phyloP scores from a whole-genome alignment of 2,113 vertebrate species.

The Chroicocephalus ridibundus region DNA sequence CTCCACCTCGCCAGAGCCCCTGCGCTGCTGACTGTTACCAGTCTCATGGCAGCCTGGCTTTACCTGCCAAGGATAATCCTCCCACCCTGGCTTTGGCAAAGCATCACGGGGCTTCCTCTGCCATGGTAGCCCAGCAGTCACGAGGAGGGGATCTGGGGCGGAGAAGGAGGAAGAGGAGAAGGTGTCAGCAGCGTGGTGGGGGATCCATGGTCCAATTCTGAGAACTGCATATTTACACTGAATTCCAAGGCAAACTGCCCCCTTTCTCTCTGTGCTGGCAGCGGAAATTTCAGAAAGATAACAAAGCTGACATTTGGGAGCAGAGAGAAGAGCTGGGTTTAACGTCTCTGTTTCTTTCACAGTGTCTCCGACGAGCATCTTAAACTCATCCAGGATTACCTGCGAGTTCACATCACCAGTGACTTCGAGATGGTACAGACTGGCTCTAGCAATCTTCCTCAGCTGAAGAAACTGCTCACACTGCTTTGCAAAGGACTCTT shows the following conservation, averaged over 20 bases:
- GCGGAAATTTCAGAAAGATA: not conserved
- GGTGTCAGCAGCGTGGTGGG: not conserved
- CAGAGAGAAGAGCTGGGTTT: not conserved
- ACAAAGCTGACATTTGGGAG: not conserved
- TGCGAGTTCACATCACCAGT: conserved; percentile 77
- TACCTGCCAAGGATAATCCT: not conserved
- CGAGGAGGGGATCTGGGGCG: not conserved
- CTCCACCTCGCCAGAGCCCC: not conserved
- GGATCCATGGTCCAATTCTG: not conserved
- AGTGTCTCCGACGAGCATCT: conserved; percentile 89
- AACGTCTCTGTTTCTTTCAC: not conserved
- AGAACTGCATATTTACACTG: not conserved
- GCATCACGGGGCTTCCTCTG: not conserved
- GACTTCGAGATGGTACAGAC: conserved; percentile 87
- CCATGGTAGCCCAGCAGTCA: not conserved
- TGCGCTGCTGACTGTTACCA: not conserved
- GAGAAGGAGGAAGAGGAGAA: not conserved
- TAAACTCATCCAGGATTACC: conserved; percentile 88
- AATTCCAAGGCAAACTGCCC: not conserved
- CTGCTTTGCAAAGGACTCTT: conserved; percentile 88
- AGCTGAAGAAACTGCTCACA: conserved; percentile 85
- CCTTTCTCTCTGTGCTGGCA: not conserved
- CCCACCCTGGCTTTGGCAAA: not conserved
- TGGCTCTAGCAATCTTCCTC: conserved; percentile 82
- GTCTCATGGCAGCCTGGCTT: not conserved